phyloP scores from a whole-genome alignment of 1,140 invertebrate genomes.

The Stenopsyche tienmushanensis region DNA sequence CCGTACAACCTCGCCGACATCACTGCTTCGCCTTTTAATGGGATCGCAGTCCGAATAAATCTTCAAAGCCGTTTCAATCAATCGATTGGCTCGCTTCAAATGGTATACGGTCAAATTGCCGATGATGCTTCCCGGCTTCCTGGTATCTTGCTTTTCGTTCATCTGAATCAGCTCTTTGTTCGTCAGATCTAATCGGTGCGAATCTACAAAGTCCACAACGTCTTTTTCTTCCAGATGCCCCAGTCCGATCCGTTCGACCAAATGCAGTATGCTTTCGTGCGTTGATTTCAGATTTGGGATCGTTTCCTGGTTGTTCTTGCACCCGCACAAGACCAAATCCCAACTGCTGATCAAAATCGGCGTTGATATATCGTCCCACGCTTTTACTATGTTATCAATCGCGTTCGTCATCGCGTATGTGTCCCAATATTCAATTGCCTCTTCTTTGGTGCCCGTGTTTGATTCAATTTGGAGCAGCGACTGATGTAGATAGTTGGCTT shows the following conservation, averaged over 20 bases:
- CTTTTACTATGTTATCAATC: slow-evolving; percentile 38
- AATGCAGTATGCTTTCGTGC: slow-evolving; percentile 20
- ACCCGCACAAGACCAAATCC: slow-evolving; percentile 39
- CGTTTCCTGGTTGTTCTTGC: background rate
- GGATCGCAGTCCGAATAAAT: no score
- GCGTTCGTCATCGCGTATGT: slow-evolving; percentile 38
- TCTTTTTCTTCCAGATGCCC: slow-evolving; percentile 14
- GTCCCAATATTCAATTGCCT: slow-evolving; percentile 27
- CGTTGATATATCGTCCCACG: slow-evolving; percentile 40
- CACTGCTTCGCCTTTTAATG: no score
- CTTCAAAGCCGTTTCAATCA: no score
- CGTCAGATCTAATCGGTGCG: no score
- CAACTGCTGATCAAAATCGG: slow-evolving; percentile 34
- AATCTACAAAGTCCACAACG: slow-evolving; percentile 20
- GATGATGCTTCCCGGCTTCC: no score
- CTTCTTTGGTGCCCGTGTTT: slow-evolving; percentile 24
- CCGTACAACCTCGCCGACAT: no score
- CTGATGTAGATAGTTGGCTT: slow-evolving; percentile 46
- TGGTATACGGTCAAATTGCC: no score
- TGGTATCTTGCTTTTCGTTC: no score
- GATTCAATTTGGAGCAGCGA: slow-evolving; percentile 38
- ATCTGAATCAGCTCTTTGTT: no score
- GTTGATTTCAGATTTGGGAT: slow-evolving; percentile 17
- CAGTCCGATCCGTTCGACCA: slow-evolving; percentile 8
- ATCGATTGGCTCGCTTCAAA: no score